Evolutionary conservation across 2,113 vertebrate genomes (phyloP).

Genomic region (Cardinalis cardinalis): DNA sequence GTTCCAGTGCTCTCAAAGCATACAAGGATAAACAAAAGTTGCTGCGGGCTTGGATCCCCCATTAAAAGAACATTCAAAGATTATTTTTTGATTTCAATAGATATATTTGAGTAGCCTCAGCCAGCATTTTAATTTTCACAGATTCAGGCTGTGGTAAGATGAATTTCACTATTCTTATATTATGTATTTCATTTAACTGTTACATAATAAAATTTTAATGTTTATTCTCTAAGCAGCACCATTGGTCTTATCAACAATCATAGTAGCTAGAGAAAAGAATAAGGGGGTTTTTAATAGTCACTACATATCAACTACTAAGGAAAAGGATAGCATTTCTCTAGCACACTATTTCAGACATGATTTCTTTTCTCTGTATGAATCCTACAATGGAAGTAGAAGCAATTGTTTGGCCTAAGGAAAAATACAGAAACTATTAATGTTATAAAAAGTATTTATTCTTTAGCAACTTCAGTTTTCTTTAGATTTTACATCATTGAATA

Average conservation of each 20-base stretch:
- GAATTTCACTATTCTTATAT: background rate
- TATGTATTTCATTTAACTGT: background rate
- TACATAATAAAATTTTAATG: background rate
- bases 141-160: background rate
- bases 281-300: background rate
- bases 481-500: background rate
- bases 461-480: background rate
- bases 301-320: background rate
- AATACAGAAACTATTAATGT: background rate
- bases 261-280: background rate
- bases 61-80: background rate
- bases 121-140: background rate
- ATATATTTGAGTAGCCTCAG: background rate
- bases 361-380: background rate
- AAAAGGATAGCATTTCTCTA: background rate
- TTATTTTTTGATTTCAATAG: background rate
- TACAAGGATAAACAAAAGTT: background rate
- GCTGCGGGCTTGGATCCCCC: background rate
- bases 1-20: background rate
- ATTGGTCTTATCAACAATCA: background rate
- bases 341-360: background rate
- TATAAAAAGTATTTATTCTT: background rate
- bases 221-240: background rate
- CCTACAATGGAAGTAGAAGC: background rate
- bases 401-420: background rate